These are phyloP conservation scores for Drosophila rellima DNA, from an alignment of 2,888 invertebrate species.

Conservation along the genomic window DNA sequence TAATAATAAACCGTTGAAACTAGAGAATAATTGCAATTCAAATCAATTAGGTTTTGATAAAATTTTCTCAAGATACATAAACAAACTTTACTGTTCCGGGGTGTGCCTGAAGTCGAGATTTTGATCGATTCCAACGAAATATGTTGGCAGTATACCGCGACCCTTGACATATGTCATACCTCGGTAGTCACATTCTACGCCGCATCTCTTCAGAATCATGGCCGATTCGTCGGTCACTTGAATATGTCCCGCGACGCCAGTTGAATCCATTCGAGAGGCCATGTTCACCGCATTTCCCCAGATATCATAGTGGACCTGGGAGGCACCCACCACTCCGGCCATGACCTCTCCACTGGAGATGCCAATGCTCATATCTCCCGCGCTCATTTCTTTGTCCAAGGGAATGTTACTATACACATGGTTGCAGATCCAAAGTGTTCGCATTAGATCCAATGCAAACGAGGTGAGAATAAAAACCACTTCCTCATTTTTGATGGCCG, in stretches of 20 bases:
- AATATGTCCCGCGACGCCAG: slow-evolving; percentile 92
- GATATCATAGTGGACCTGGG: slow-evolving; percentile 97
- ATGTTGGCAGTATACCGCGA: slow-evolving; percentile 89
- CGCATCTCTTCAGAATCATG: slow-evolving; percentile 88
- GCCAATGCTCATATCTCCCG: slow-evolving; percentile 86
- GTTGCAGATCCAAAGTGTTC: slow-evolving; percentile 87
- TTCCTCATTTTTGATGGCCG: slow-evolving; percentile 69
- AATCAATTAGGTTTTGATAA: too few species aligned
- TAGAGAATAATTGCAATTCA: too few species aligned
- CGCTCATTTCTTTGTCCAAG: slow-evolving; percentile 53
- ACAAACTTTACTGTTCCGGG: background rate
- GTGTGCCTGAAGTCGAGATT: slow-evolving; percentile 84
- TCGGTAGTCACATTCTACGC: slow-evolving; percentile 89
- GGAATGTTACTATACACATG: slow-evolving; percentile 86
- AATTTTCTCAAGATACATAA: too few species aligned
- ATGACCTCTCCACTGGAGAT: slow-evolving; percentile 96
- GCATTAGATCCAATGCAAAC: slow-evolving; percentile 88
- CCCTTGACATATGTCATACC: slow-evolving; percentile 91
- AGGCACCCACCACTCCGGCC: slow-evolving; percentile 97
- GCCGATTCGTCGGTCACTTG: slow-evolving; percentile 92
- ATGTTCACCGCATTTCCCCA: slow-evolving; percentile 99
- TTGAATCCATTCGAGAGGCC: slow-evolving; percentile 98
- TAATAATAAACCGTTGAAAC: too few species aligned
- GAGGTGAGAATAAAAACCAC: slow-evolving; percentile 89
- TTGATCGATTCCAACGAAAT: slow-evolving; percentile 89